Conservation (phyloP, 1,140 invertebrate species). For the Dinothrombium tinctorium region DNA sequence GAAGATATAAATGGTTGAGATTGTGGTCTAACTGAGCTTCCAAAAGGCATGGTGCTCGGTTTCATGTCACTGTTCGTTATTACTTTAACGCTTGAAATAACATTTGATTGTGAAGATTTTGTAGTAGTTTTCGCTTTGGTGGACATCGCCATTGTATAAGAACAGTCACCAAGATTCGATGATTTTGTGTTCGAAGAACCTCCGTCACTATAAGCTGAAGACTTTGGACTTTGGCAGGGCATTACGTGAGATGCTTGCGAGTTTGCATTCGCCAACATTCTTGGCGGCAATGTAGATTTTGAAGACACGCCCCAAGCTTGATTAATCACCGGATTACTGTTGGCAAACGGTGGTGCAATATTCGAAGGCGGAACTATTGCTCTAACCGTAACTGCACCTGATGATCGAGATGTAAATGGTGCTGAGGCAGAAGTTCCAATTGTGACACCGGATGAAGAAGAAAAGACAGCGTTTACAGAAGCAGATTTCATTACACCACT, state of each 20-base stretch:
- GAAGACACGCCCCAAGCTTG: not conserved
- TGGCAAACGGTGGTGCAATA: conserved; percentile 12
- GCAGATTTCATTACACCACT: conserved; percentile 2
- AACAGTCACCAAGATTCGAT: no score
- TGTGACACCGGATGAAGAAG: not conserved
- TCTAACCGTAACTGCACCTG: not conserved
- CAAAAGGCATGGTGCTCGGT: not conserved
- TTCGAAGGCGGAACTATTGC: not conserved
- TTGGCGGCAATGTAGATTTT: not conserved
- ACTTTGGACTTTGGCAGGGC: not conserved
- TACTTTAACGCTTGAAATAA: not conserved
- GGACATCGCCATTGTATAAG: conserved; percentile 9
- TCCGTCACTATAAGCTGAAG: not conserved
- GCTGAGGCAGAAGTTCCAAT: not conserved
- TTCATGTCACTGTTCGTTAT: not conserved
- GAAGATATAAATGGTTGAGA: not conserved
- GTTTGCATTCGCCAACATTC: conserved; percentile 2
- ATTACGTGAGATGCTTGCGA: not conserved
- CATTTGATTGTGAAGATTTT: not conserved
- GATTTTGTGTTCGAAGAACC: not conserved
- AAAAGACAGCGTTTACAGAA: conserved; percentile 1
- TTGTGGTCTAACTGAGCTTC: not conserved
- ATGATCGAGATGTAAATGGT: not conserved
- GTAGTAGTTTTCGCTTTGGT: conserved; percentile 3
- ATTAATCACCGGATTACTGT: not conserved